Evolutionary conservation across 2,113 vertebrate genomes (phyloP).

Genomic region (Arothron firmamentum): DNA sequence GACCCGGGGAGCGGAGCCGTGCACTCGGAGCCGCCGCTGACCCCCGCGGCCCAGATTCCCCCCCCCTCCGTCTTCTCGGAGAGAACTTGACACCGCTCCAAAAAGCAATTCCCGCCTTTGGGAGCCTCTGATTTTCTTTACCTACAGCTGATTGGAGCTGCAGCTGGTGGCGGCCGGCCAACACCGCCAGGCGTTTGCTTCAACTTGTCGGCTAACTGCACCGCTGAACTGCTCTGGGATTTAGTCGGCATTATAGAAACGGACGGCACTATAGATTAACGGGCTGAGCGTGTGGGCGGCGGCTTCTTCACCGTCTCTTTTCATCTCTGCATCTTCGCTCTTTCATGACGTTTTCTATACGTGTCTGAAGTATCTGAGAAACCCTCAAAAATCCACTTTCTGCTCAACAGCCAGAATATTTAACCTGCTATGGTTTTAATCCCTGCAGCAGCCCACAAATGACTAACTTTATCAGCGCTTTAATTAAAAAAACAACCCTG

Average conservation of each 20-base stretch:
- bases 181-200: slow-evolving; percentile 55
- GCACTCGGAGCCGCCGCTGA: slow-evolving; percentile 54
- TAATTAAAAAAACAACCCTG: no score
- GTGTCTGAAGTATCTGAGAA: background rate
- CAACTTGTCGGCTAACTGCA: slow-evolving; percentile 27
- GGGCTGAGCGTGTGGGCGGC: background rate
- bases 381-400: background rate
- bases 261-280: background rate
- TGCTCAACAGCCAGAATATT: background rate
- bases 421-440: no score
- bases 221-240: slow-evolving; percentile 50
- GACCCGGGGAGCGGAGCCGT: background rate
- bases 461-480: no score
- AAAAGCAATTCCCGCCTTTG: slow-evolving; percentile 58
- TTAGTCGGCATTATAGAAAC: background rate
- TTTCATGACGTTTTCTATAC: slow-evolving; percentile 8
- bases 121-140: slow-evolving; percentile 54
- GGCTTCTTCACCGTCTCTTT: no score
- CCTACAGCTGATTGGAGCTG: slow-evolving; percentile 62
- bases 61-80: slow-evolving; percentile 34
- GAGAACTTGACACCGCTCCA: slow-evolving; percentile 60
- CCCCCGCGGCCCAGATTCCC: slow-evolving; percentile 47
- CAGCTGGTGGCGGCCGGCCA: slow-evolving; percentile 68
- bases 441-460: no score
- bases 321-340: background rate